Evolutionary conservation across 1,140 invertebrate species (phyloP).

Genomic region (Macrocentrus cingulum): DNA sequence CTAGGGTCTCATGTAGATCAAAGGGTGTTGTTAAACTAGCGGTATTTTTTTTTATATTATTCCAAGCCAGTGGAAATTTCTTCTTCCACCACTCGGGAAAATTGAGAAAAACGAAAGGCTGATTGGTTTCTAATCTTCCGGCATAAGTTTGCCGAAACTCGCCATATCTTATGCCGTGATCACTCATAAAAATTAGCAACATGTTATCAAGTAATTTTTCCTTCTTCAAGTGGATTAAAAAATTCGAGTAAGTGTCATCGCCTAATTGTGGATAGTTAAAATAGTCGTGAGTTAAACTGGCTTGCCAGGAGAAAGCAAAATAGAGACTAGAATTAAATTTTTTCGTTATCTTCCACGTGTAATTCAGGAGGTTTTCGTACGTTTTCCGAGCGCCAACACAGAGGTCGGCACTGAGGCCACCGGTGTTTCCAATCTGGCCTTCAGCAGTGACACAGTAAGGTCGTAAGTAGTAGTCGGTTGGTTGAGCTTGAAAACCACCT

Average conservation of each 20-base stretch:
- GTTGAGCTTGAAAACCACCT: conserved; percentile 59
- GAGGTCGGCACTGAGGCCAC: conserved; percentile 58
- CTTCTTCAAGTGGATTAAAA: conserved; percentile 40
- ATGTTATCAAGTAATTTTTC: conserved; percentile 56
- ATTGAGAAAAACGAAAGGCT: conserved; percentile 67
- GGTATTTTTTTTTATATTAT: conserved; percentile 61
- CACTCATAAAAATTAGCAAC: conserved; percentile 68
- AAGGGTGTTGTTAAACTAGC: conserved; percentile 63
- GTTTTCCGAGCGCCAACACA: conserved; percentile 59
- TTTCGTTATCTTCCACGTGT: conserved; percentile 56
- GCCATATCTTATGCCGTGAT: conserved; percentile 72
- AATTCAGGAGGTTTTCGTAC: conserved; percentile 52
- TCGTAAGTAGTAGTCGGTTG: conserved; percentile 64
- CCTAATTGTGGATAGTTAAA: conserved; percentile 55
- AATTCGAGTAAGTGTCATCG: conserved; percentile 47
- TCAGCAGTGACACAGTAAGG: conserved; percentile 57
- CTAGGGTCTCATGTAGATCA: conserved; percentile 68
- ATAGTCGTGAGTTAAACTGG: conserved; percentile 59
- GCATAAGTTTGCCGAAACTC: conserved; percentile 65
- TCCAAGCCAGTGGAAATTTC: conserved; percentile 56
- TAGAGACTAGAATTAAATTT: conserved; percentile 56
- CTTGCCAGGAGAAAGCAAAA: conserved; percentile 60
- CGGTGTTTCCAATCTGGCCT: conserved; percentile 55
- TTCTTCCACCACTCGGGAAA: conserved; percentile 64
- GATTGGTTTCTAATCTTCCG: conserved; percentile 68